phyloP scores from a whole-genome alignment of 1,140 invertebrate genomes.

The Apis mellifera region DNA sequence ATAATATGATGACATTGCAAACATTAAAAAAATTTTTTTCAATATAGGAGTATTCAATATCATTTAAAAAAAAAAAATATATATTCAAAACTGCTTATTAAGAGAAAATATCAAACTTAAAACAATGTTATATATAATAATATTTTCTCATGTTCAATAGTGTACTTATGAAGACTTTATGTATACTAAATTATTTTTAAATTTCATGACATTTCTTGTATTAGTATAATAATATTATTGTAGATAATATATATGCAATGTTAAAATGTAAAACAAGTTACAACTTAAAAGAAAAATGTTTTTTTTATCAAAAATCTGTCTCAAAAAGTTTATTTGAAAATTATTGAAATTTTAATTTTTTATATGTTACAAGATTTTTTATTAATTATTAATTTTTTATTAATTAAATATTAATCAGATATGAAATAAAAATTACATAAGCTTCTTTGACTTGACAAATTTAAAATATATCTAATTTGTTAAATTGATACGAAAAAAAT shows the following conservation, averaged over 20 bases:
- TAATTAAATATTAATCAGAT: no score
- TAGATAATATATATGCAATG: constrained; percentile 24
- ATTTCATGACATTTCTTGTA: constrained; percentile 16
- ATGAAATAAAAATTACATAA: background rate
- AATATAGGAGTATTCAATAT: no score
- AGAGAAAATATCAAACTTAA: background rate
- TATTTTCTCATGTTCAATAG: constrained; percentile 7
- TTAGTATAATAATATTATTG: constrained; percentile 23
- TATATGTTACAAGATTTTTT: background rate
- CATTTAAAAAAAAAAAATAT: background rate
- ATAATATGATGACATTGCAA: background rate
- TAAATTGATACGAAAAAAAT: background rate
- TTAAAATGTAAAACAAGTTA: background rate
- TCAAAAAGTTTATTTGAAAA: background rate
- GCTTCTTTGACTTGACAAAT: background rate
- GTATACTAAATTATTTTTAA: constrained; percentile 9
- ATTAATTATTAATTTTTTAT: no score
- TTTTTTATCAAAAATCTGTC: no score
- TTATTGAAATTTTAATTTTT: no score
- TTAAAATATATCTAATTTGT: constrained; percentile 17
- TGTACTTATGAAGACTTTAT: constrained; percentile 13
- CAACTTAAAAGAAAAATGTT: background rate
- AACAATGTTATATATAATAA: background rate
- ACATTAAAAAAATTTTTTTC: background rate
- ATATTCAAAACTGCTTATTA: background rate